Base-by-base conservation (phyloP, 2,888 invertebrate species). In the Ligdia adustata region DNA sequence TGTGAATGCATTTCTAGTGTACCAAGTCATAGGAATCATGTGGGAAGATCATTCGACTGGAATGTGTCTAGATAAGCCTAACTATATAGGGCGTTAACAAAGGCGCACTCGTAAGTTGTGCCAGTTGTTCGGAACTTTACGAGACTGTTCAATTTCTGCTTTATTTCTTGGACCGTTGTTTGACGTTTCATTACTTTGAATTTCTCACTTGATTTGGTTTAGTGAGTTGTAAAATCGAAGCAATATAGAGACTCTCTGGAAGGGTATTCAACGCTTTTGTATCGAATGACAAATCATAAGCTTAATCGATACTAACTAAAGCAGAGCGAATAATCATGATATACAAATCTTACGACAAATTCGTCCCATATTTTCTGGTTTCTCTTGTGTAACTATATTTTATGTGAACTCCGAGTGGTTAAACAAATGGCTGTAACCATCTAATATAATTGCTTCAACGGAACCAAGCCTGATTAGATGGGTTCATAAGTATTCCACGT, bases 51-150 rank as follows among this genome's bases (percentile, higher is more conserved):
- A 65, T 76, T 82, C 82, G 77, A 66, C 74, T 79, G 77, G 81
- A 83, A 85, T 72, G 70, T 65, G 63, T 64, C 63, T 69, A 80
- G 83, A 83, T 84, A 80, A 72, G 75, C 70, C 67, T 70, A 73
- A 73, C 70, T 76, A 77, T 78, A 77, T 72, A 73, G 76, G 67
- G 68, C 72, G 75, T 75, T 75, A 67, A 75, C 70, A 68, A 71
- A 72, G 69, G 66, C 72, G 68, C 64, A 75, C 72, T 72, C 69
- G 65, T 71, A 70, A 78, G 70, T 79, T 78, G 75, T 75, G 71
- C 69, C 64, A 72, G 72, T 75, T 34, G 27, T 42, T 42, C 27
- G 11, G 28, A 42, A 48, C 27, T 42, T 42, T 41, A 42, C 32
- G 38, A 37, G 31, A 43, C 42, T 38, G 42, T 33, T 49, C 33